Base-by-base conservation (phyloP, 2,888 invertebrate genomes). In the Maniola hyperantus region DNA sequence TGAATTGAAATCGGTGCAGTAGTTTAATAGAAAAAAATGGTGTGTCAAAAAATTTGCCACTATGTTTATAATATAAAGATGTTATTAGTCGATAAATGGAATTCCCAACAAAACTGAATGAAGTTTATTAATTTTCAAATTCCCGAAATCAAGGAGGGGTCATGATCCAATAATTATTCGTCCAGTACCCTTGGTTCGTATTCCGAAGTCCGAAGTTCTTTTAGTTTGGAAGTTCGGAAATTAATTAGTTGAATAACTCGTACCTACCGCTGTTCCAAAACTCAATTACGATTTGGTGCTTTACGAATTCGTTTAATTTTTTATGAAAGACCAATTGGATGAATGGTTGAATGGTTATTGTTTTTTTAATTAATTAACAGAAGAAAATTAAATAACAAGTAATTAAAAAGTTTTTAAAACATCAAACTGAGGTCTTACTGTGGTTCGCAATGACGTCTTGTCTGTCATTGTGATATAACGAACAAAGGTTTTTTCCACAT, bases 161-260 rank as follows among this genome's bases (percentile, higher is more conserved):
- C 63, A 64, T 66, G 68, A 68, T 74, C 73, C 72, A 72, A 72
- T 76, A 73, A 76, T 76, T 73, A 75, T 74, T 71, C 74, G 65
- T 67, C 69, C 60, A 71, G 71, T 53, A 62, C 66, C 70, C 51
- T 13, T 36, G 51, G 61, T n/a, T 8, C 18, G 15, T 26, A 26
- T 26, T 26, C 71, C 70, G 68, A 61, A 70, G 61, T 70, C 67
- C 39, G 64, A 70, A 75, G 72, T 76, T 74, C 73, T 75, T 76
- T 74, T 72, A 71, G 65, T 66, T 72, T 34, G 10, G 62, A 71
- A 77, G 73, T 79, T 79, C 69, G 73, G 67, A 76, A 78, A 79
- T 78, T 78, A 78, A 78, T 79, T 77, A 79, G 73, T 71, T 53
- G 70, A 46, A 55, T 36, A 72, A 75, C 75, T 72, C 74, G 67